Conservation (phyloP, 2,113 vertebrate species). For the Theropithecus gelada region DNA sequence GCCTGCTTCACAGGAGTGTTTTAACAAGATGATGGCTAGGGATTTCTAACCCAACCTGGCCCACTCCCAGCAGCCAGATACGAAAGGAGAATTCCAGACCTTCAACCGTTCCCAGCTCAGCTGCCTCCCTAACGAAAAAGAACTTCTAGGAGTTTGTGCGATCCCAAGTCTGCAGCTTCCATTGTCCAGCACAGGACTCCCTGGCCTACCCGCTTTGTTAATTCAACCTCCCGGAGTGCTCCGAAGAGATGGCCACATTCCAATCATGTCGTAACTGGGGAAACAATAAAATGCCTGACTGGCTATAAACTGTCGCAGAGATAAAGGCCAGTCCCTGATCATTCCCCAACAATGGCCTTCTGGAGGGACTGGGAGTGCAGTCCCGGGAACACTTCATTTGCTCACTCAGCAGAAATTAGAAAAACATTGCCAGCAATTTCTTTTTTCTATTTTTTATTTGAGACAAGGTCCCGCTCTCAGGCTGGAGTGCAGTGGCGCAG, state of each 20-base stretch:
- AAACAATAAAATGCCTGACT: neutral
- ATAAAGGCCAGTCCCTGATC: neutral
- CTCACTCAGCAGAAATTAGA: neutral
- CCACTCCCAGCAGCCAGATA: neutral
- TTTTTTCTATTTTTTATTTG: neutral
- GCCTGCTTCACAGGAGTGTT: neutral
- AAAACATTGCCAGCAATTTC: neutral
- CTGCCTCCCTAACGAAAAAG: neutral
- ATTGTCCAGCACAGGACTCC: neutral
- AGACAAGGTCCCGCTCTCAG: neutral
- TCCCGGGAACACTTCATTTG: neutral
- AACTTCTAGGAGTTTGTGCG: neutral
- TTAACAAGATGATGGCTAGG: neutral
- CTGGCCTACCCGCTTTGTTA: neutral
- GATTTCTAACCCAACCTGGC: neutral
- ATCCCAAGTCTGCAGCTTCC: neutral
- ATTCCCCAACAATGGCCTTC: neutral
- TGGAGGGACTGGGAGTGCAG: neutral
- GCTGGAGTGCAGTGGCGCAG: neutral
- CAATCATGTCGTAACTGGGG: neutral
- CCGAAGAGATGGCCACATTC: conserved; percentile 41
- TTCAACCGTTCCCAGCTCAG: neutral
- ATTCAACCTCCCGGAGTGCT: neutral
- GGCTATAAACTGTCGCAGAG: neutral
- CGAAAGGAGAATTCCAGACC: neutral